Conservation (phyloP, 2,888 invertebrate genomes). For the Andrena bucephala region DNA sequence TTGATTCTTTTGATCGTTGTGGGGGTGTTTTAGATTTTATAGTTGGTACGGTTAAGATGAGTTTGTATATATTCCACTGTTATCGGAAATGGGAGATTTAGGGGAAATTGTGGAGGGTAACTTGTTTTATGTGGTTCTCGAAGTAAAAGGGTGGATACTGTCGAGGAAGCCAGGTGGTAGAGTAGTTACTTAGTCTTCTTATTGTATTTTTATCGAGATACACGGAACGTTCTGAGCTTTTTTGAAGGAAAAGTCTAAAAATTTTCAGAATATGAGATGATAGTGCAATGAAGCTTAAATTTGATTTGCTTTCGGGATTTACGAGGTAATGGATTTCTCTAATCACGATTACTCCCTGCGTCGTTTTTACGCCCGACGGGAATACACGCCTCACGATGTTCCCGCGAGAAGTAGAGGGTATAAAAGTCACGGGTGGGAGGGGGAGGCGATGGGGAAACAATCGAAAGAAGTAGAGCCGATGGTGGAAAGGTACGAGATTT, state of each 20-base stretch:
- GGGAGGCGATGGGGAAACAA: conserved; percentile 35
- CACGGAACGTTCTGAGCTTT: no score
- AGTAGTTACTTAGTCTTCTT: no score
- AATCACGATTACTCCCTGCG: not conserved
- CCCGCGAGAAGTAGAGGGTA: conserved; percentile 23
- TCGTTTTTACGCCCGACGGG: not conserved
- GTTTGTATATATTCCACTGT: no score
- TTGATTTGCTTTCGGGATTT: not conserved
- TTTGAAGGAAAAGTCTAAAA: no score
- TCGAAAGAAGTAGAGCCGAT: conserved; percentile 31
- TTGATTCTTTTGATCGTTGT: not conserved
- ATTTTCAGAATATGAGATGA: no score
- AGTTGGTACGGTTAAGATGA: not conserved
- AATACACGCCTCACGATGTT: not conserved
- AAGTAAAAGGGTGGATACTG: no score
- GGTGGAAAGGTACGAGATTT: conserved; percentile 36
- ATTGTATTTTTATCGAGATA: no score
- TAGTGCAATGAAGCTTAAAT: not conserved
- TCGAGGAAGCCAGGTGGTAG: no score
- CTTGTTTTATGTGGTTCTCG: no score
- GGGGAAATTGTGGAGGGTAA: no score
- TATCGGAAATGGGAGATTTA: no score
- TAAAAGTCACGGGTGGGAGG: conserved; percentile 8
- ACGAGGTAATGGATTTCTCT: not conserved
- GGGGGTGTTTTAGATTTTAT: not conserved